These are phyloP conservation scores for Aurelia sp. DNA, from an alignment of 30 jellyfish, hydroid and myxozoan genomes.

Conservation along the genomic window DNA sequence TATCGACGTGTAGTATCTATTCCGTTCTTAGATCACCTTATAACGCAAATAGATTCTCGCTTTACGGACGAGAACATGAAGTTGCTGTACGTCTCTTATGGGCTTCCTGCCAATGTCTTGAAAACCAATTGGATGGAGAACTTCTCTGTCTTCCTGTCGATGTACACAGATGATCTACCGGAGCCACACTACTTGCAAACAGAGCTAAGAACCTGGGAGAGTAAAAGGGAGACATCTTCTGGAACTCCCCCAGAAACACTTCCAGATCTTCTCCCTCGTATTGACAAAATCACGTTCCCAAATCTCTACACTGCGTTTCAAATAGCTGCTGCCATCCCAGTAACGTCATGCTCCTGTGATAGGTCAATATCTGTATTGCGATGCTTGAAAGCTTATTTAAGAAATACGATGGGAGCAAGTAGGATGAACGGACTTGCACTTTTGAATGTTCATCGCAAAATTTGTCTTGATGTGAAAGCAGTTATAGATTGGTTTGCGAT, in stretches of 20 bases:
- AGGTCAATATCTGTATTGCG: conserved; percentile 58
- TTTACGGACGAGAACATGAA: conserved; percentile 1
- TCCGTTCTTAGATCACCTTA: conserved; percentile 65
- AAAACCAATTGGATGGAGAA: conserved; percentile 47
- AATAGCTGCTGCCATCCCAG: conserved; percentile 73
- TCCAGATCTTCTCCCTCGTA: conserved; percentile 17
- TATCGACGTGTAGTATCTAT: conserved; percentile 25
- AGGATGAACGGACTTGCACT: conserved; percentile 61
- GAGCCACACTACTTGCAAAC: conserved; percentile 41
- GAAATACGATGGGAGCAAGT: conserved; percentile 45
- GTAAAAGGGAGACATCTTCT: not conserved
- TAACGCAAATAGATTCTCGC: conserved; percentile 26
- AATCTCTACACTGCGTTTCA: conserved; percentile 55
- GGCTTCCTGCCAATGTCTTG: conserved; percentile 30
- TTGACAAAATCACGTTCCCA: conserved; percentile 63
- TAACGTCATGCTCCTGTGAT: conserved; percentile 76
- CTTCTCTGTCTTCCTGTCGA: conserved; percentile 10
- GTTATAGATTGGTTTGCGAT: conserved; percentile 47
- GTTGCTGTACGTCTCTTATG: conserved; percentile 26
- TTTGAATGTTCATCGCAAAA: conserved; percentile 33
- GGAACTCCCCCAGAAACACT: conserved; percentile 29
- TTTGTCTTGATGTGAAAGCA: conserved; percentile 5
- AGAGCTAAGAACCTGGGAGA: conserved; percentile 44
- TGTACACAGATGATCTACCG: conserved; percentile 29
- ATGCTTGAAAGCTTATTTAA: conserved; percentile 42